A percentile compares a stretch with the other conserved stretches of the same genome.
These are phyloP conservation scores for Delichon dasypus DNA, from an alignment of 2,797 vertebrate genomes.

Conservation along the genomic window DNA sequence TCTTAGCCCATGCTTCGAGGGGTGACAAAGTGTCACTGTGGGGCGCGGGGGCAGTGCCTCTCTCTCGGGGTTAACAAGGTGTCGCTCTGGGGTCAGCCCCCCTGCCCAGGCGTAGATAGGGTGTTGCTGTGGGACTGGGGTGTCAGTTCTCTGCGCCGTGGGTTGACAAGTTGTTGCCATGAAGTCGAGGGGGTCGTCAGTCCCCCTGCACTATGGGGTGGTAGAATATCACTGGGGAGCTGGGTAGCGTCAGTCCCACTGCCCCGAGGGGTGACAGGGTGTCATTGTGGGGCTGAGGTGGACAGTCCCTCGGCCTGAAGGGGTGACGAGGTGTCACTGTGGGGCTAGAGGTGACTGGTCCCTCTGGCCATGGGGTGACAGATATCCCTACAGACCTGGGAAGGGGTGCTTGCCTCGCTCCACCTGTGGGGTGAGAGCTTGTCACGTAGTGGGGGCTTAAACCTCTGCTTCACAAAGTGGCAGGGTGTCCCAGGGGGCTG, in stretches of 20 bases:
- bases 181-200: not conserved
- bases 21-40: no score
- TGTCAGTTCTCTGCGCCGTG: not conserved
- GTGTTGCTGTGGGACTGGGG: not conserved
- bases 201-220: no score
- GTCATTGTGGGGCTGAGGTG: not conserved
- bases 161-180: not conserved
- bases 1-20: rapidly evolving
- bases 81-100: not conserved
- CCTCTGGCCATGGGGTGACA: not conserved
- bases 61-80: not conserved
- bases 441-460: not conserved
- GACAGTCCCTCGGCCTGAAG: rapidly evolving
- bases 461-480: not conserved
- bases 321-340: rapidly evolving
- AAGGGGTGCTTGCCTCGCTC: rapidly evolving
- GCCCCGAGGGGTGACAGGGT: rapidly evolving
- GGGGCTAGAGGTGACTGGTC: not conserved
- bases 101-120: not conserved
- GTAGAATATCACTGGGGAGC: rapidly evolving
- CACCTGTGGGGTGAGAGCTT: not conserved
- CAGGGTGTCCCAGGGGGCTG: rapidly evolving
- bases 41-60: no score
- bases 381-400: rapidly evolving
- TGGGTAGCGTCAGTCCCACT: rapidly evolving